phyloP scores from a whole-genome alignment of 2,888 invertebrate genomes.

The Ophion ventricosus region DNA sequence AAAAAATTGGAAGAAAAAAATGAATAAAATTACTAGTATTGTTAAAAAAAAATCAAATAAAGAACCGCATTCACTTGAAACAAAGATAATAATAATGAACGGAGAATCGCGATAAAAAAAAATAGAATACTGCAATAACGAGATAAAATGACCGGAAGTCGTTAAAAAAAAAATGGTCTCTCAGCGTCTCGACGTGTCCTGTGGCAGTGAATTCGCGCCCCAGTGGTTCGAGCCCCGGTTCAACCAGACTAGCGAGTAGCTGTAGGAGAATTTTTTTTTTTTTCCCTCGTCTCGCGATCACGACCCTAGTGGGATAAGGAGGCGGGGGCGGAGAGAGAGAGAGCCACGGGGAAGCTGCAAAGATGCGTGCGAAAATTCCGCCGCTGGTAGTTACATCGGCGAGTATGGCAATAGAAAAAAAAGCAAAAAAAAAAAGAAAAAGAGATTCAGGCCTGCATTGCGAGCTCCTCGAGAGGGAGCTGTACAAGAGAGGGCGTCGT shows the following conservation, averaged over 20 bases:
- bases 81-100: not conserved
- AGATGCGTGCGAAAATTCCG: slow-evolving; percentile 57
- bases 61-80: not conserved
- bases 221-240: slow-evolving; percentile 23
- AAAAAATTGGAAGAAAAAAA: not conserved
- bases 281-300: slow-evolving; percentile 5
- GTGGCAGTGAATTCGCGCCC: slow-evolving; percentile 7
- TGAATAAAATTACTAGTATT: not conserved
- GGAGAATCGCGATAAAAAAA: not conserved
- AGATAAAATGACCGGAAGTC: not conserved
- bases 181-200: not conserved
- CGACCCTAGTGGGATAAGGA: not conserved
- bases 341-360: slow-evolving; percentile 29
- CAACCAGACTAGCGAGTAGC: slow-evolving; percentile 28
- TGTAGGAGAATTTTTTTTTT: slow-evolving; percentile 28
- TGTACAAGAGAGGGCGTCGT: slow-evolving; percentile 59
- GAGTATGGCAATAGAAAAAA: slow-evolving; percentile 30
- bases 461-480: slow-evolving; percentile 54
- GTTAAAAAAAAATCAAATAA: not conserved
- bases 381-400: slow-evolving; percentile 13
- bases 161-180: not conserved
- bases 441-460: slow-evolving; percentile 27
- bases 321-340: not conserved
- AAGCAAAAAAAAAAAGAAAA: not conserved
- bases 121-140: not conserved